These are phyloP conservation scores for Salticus scenicus DNA, from an alignment of 2,888 invertebrate species.

Conservation along the genomic window DNA sequence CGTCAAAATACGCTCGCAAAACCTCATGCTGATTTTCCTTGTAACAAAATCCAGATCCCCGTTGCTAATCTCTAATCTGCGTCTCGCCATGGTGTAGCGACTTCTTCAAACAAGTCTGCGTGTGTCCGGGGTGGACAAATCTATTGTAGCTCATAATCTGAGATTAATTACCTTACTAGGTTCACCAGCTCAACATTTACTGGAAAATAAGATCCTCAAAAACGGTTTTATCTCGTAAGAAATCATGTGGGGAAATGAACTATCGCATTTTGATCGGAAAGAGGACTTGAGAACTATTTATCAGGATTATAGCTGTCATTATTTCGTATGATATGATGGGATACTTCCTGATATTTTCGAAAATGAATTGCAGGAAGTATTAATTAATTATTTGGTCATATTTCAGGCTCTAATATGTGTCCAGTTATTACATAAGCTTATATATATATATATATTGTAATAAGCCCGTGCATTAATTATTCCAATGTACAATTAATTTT, in stretches of 20 bases:
- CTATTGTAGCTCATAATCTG: background rate
- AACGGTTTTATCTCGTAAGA: background rate
- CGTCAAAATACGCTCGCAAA: background rate
- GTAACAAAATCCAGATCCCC: background rate
- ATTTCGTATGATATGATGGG: background rate
- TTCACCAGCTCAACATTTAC: background rate
- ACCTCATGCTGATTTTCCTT: background rate
- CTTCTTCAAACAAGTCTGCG: background rate
- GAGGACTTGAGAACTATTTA: background rate
- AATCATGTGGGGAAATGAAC: background rate
- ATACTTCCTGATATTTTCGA: too few species aligned
- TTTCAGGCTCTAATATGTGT: too few species aligned
- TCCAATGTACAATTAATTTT: too few species aligned
- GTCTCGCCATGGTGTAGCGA: background rate
- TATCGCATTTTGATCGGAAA: background rate
- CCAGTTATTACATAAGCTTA: too few species aligned
- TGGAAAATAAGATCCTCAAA: background rate
- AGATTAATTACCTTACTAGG: background rate
- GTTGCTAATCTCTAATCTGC: background rate
- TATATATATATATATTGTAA: too few species aligned
- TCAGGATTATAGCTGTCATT: constrained; percentile 14
- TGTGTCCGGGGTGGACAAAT: background rate
- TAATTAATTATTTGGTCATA: too few species aligned
- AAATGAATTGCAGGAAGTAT: too few species aligned
- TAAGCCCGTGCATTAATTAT: too few species aligned